Evolutionary conservation across 1,140 invertebrate species (phyloP).

Genomic region (Battus philenor): DNA sequence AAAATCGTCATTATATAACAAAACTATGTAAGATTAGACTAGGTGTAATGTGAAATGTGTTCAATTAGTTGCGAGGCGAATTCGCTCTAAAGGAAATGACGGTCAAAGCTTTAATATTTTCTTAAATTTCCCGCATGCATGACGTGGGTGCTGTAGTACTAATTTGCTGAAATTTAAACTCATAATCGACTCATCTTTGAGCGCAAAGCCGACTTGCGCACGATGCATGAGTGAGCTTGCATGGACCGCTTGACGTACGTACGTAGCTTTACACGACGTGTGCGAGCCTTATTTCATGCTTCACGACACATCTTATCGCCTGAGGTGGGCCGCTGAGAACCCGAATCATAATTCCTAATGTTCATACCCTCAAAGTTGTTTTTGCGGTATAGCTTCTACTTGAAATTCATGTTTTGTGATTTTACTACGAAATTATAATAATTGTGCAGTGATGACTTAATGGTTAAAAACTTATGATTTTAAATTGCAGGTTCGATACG

Average conservation of each 20-base stretch:
- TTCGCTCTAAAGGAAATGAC: neutral
- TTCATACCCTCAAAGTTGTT: slow-evolving; percentile 52
- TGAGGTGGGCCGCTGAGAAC: slow-evolving; percentile 39
- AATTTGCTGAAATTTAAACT: slow-evolving; percentile 5
- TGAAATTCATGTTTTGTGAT: too few relatives aligned
- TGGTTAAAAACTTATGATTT: too few relatives aligned
- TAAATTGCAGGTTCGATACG: too few relatives aligned
- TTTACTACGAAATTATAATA: too few relatives aligned
- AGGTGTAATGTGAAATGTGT: too few relatives aligned
- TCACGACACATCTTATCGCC: slow-evolving; percentile 65
- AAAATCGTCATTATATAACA: too few relatives aligned
- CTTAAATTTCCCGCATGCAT: neutral
- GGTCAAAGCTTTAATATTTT: neutral
- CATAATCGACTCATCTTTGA: slow-evolving; percentile 15
- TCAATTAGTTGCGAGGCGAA: too few relatives aligned
- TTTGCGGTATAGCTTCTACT: too few relatives aligned
- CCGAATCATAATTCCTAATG: slow-evolving; percentile 69
- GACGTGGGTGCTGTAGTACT: neutral
- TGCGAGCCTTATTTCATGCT: slow-evolving; percentile 66
- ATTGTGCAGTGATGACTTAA: too few relatives aligned
- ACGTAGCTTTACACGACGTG: slow-evolving; percentile 31
- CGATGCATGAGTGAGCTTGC: slow-evolving; percentile 54
- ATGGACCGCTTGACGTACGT: slow-evolving; percentile 33
- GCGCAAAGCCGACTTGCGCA: slow-evolving; percentile 38
- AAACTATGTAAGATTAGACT: too few relatives aligned